Base-by-base conservation (phyloP, 2,113 vertebrate genomes). In the Sinocyclocheilus rhinocerous region DNA sequence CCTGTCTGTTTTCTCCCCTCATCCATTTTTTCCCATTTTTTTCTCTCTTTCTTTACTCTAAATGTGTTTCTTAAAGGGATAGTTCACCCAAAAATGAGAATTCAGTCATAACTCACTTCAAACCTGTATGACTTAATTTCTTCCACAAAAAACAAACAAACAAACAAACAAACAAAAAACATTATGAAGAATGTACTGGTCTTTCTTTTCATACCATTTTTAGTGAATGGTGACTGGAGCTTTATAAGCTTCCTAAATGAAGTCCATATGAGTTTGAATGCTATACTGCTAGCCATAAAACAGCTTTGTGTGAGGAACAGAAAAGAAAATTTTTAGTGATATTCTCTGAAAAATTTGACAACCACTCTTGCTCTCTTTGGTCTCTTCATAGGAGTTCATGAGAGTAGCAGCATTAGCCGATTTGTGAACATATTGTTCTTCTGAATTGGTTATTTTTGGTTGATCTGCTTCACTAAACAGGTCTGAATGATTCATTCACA, bases 11-110 rank as follows among this genome's bases (percentile, higher is more conserved):
- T 42, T 13, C 26, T 61, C 16, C 2, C 48, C 36, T 26, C 59
- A 85, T 89, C 72, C 26, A 72, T 61, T 77, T 42, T 26, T 2
- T 65, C 83, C 29, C 81, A 16, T 5, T 36, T 16, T 16, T 45
- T n/a, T n/a, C n/a, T n/a, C n/a, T 39, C 67, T 52, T 81, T 63
- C 48, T 72, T 69, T 78, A 20, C 36, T 69, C 52, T 57, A 57
- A n/a, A 61, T 36, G 57, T 72, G 36, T 29, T 67, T 81, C 76
- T 73, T 72, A 81, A 83, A 33, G 76, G 24, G 13, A 11, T 52
- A 20, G 33, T 72, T 72, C 33, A 72, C 33, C 29, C 4, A 6
- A 39, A 73, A 73, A 42, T 33, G 6, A 36, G 36, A 33, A 29
- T 33, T 69, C 5, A 1, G 59, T 24, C 26, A 9, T 70, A 36